Evolutionary conservation across 2,797 vertebrate genomes (phyloP).

Genomic region (Argentina silus): DNA sequence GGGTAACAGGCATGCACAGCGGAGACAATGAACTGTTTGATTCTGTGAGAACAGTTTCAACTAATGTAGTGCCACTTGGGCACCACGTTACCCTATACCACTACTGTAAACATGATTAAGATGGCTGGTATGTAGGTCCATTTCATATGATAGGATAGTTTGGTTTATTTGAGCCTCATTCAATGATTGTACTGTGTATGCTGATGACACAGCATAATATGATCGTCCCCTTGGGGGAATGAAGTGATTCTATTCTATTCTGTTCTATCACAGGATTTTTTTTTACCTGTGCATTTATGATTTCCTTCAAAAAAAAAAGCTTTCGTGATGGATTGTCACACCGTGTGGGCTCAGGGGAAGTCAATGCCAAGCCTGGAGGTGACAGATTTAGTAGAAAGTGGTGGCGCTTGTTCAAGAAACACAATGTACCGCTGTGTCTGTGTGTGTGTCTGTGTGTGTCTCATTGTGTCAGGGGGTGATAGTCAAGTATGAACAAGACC

Average conservation of each 20-base stretch:
- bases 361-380: background rate
- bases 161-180: too few relatives aligned
- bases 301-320: background rate
- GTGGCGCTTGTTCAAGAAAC: background rate
- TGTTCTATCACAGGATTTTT: too few relatives aligned
- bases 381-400: background rate
- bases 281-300: background rate
- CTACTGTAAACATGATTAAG: background rate
- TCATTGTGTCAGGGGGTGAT: slow-evolving; percentile 2
- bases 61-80: background rate
- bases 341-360: background rate
- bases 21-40: background rate
- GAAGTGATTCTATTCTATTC: too few relatives aligned
- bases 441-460: slow-evolving; percentile 9
- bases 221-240: too few relatives aligned
- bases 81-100: background rate
- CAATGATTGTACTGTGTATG: too few relatives aligned
- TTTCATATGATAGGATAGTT: too few relatives aligned
- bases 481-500: slow-evolving; percentile 22
- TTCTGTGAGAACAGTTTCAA: background rate
- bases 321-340: background rate
- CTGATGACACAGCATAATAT: too few relatives aligned
- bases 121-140: too few relatives aligned
- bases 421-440: background rate
- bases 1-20: background rate